phyloP scores from a whole-genome alignment of 2,888 invertebrate genomes.

The Malacosoma neustria region DNA sequence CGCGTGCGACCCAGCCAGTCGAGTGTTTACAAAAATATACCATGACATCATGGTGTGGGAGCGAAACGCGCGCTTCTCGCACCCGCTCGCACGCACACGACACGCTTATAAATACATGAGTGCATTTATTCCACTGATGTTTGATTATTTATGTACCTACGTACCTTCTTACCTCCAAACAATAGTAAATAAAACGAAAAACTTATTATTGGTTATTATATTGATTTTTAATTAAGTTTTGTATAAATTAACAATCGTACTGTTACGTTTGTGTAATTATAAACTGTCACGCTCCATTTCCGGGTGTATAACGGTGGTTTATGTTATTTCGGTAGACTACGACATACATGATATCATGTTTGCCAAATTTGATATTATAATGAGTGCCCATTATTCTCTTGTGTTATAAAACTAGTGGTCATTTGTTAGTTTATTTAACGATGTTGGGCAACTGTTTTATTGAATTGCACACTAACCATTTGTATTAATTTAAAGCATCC shows the following conservation, averaged over 20 bases:
- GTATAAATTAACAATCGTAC: background rate
- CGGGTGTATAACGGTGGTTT: constrained; percentile 35
- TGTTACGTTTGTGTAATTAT: constrained; percentile 15
- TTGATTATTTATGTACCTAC: constrained; percentile 29
- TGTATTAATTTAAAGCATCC: too few species aligned
- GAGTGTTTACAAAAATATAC: constrained; percentile 63
- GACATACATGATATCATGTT: constrained; percentile 34
- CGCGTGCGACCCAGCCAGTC: constrained; percentile 50
- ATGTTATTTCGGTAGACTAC: constrained; percentile 26
- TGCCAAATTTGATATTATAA: constrained; percentile 30
- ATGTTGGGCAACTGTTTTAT: background rate
- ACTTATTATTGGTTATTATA: background rate
- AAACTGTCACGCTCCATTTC: constrained; percentile 37
- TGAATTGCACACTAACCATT: too few species aligned
- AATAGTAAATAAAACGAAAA: background rate
- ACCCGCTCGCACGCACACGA: constrained; percentile 30
- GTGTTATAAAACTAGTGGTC: constrained; percentile 2
- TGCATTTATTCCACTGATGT: constrained; percentile 58
- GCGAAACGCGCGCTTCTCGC: constrained; percentile 26
- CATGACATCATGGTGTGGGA: constrained; percentile 72
- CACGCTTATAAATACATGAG: constrained; percentile 48
- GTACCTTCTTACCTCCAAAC: background rate
- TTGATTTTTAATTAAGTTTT: background rate
- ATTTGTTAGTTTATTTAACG: background rate
- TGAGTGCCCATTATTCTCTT: constrained; percentile 15